A percentile compares a stretch with the other conserved stretches of the same genome.
Conservation (phyloP, 2,888 invertebrate species). For the Chromoteleia sp. region DNA sequence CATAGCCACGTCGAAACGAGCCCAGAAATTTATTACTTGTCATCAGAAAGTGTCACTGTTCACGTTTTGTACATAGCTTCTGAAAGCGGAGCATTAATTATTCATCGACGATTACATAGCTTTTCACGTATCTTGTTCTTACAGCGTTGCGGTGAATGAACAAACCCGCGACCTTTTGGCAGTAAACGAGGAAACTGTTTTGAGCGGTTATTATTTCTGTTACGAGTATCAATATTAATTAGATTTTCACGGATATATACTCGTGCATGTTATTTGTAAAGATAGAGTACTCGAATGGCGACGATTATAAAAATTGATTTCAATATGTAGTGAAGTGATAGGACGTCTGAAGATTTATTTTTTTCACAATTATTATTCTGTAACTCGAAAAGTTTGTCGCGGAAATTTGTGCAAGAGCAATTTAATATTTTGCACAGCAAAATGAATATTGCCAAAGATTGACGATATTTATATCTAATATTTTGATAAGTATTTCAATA, state of each 20-base stretch:
- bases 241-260: background rate
- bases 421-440: constrained; percentile 15
- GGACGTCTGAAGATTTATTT: background rate
- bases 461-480: constrained; percentile 33
- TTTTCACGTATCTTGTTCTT: constrained; percentile 44
- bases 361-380: constrained; percentile 5
- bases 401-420: constrained; percentile 1
- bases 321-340: background rate
- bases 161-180: constrained; percentile 49
- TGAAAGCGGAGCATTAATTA: constrained; percentile 46
- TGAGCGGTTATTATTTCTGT: background rate
- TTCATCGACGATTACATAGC: constrained; percentile 49
- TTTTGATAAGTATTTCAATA: constrained; percentile 50
- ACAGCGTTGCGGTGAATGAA: constrained; percentile 42
- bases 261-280: background rate
- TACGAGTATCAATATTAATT: background rate
- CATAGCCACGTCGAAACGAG: constrained; percentile 14
- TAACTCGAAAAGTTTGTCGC: constrained; percentile 7
- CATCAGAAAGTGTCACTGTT: constrained; percentile 42
- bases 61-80: constrained; percentile 60
- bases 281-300: constrained; percentile 7
- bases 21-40: constrained; percentile 8
- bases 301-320: constrained; percentile 11
- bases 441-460: constrained; percentile 45
- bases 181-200: background rate